phyloP scores from a whole-genome alignment of 2,888 invertebrate genomes.

The Ceraclea dissimilis region DNA sequence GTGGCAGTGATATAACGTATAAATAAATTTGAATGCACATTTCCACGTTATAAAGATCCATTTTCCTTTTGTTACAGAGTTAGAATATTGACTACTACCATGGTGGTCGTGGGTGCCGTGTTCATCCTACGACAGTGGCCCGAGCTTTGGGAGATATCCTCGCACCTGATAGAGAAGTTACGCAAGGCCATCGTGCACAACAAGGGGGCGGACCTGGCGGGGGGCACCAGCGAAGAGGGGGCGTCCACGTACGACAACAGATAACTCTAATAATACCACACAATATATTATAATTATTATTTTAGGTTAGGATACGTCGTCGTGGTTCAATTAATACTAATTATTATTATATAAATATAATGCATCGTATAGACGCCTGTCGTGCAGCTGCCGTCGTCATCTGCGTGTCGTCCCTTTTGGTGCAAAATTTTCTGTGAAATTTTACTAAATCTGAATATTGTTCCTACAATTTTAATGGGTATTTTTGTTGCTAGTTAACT shows the following conservation, averaged over 20 bases:
- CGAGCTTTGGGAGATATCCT: slow-evolving; percentile 75
- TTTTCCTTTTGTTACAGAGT: slow-evolving; percentile 63
- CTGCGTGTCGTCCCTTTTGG: no score
- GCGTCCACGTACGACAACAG: not conserved
- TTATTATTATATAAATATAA: not conserved
- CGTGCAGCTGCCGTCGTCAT: not conserved
- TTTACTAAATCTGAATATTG: no score
- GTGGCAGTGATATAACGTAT: no score
- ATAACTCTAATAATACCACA: slow-evolving; percentile 2
- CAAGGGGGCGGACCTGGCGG: not conserved
- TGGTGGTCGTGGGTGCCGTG: slow-evolving; percentile 73
- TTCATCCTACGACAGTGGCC: slow-evolving; percentile 87
- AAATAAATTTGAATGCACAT: no score
- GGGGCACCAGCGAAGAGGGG: not conserved
- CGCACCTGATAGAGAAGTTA: slow-evolving; percentile 68
- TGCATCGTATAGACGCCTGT: not conserved
- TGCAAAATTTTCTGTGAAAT: no score
- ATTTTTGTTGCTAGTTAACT: no score
- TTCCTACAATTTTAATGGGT: no score
- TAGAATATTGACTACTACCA: slow-evolving; percentile 75
- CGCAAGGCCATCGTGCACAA: slow-evolving; percentile 62
- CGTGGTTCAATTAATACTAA: not conserved
- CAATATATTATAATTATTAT: not conserved
- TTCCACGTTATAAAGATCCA: no score
- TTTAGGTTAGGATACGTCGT: not conserved